Evolutionary conservation across 2,888 invertebrate genomes (phyloP).

Genomic region (Drosophila kuntzei): DNA sequence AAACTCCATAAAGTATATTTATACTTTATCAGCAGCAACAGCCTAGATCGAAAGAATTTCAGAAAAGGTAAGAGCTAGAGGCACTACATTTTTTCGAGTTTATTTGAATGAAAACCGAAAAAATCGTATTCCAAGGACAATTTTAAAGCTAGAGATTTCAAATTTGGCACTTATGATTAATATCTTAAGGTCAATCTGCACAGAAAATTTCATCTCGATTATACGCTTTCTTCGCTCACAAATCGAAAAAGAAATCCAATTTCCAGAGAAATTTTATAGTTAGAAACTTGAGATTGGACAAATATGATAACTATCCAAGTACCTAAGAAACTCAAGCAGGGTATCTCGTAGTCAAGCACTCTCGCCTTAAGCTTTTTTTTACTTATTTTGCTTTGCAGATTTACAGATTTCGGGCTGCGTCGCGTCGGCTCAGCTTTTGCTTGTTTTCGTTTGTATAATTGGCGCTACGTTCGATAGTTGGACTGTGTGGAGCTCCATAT

Average conservation of each 20-base stretch:
- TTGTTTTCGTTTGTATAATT: constrained; percentile 70
- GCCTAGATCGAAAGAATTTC: neutral
- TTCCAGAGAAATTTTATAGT: too few relatives aligned
- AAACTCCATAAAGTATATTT: neutral
- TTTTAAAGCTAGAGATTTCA: too few relatives aligned
- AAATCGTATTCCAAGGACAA: too few relatives aligned
- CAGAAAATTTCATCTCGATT: too few relatives aligned
- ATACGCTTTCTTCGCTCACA: too few relatives aligned
- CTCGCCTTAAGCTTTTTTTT: constrained; percentile 10
- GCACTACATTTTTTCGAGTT: too few relatives aligned
- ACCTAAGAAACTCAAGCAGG: neutral
- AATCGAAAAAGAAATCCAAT: too few relatives aligned
- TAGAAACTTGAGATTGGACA: too few relatives aligned
- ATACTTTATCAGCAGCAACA: neutral
- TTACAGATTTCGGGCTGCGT: constrained; percentile 59
- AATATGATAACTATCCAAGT: neutral
- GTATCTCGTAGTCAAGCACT: neutral
- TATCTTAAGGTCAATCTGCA: too few relatives aligned
- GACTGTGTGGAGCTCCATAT: constrained; percentile 42
- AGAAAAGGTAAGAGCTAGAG: neutral
- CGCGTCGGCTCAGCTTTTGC: constrained; percentile 39
- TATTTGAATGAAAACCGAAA: too few relatives aligned
- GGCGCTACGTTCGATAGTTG: constrained; percentile 69
- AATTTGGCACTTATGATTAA: too few relatives aligned
- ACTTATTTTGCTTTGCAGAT: constrained; percentile 41